Percentiles rank a stretch among this genome's conserved stretches.
These are phyloP conservation scores for Pseudachorutes palmiensis DNA, from an alignment of 1,140 invertebrate species.

Conservation along the genomic window DNA sequence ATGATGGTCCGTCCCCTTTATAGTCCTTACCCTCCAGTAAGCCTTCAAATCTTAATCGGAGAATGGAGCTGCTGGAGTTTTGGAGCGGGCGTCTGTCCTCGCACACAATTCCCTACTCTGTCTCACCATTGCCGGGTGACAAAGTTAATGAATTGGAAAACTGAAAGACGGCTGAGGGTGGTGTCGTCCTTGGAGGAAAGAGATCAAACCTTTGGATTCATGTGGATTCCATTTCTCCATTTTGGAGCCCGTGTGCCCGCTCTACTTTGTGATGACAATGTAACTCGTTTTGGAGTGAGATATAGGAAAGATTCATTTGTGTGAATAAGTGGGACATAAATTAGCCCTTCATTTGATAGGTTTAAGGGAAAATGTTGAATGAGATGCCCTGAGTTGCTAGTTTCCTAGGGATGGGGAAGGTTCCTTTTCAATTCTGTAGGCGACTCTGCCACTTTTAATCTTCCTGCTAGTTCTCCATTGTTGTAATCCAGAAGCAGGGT, in stretches of 20 bases:
- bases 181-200: neutral
- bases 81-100: no score
- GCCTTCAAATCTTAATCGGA: no score
- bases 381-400: neutral
- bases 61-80: no score
- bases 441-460: no score
- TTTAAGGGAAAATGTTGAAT: neutral
- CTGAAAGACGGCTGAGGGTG: conserved; percentile 29
- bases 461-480: no score
- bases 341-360: conserved; percentile 9
- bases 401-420: no score
- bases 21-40: no score
- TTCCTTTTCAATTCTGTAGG: no score
- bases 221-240: no score
- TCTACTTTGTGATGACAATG: conserved; percentile 27
- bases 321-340: conserved; percentile 36
- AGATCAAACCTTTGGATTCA: neutral
- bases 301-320: conserved; percentile 8
- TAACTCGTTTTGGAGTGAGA: conserved; percentile 23
- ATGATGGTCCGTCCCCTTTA: no score
- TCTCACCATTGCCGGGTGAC: conserved; percentile 30
- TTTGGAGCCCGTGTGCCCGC: neutral
- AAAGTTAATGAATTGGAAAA: conserved; percentile 39
- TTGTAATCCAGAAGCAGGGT: no score
- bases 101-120: no score